Conservation (phyloP, 2,113 vertebrate species). For the Enhydra lutris region DNA sequence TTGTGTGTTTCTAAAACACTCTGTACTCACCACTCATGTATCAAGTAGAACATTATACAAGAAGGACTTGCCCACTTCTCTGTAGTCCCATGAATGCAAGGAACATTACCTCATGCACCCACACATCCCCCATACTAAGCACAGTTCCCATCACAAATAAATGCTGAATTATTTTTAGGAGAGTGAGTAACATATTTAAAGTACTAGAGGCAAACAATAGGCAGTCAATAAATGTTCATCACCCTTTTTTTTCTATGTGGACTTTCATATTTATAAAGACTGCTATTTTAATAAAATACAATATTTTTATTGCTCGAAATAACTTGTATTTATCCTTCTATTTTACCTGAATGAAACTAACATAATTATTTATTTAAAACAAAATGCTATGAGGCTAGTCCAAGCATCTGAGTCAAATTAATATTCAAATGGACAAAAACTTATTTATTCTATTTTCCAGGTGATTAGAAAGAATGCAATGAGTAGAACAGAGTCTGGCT, state of each 20-base stretch:
- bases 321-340: neutral
- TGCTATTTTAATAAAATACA: neutral
- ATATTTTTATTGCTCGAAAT: neutral
- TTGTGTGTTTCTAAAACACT: neutral
- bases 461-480: neutral
- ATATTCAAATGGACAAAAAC: neutral
- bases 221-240: neutral
- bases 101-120: neutral
- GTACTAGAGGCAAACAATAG: neutral
- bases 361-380: neutral
- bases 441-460: neutral
- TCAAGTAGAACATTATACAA: neutral
- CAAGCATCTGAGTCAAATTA: neutral
- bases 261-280: neutral
- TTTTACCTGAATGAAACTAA: neutral
- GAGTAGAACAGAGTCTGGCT: neutral
- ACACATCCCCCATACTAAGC: neutral
- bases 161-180: neutral
- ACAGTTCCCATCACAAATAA: neutral
- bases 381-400: neutral
- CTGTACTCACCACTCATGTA: neutral
- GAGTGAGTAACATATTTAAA: neutral
- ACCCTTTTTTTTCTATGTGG: neutral
- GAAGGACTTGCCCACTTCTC: neutral
- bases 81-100: neutral